Percentiles rank a stretch among this genome's conserved stretches.
Conservation (phyloP, 2,797 vertebrate genomes). For the Lutra lutra region DNA sequence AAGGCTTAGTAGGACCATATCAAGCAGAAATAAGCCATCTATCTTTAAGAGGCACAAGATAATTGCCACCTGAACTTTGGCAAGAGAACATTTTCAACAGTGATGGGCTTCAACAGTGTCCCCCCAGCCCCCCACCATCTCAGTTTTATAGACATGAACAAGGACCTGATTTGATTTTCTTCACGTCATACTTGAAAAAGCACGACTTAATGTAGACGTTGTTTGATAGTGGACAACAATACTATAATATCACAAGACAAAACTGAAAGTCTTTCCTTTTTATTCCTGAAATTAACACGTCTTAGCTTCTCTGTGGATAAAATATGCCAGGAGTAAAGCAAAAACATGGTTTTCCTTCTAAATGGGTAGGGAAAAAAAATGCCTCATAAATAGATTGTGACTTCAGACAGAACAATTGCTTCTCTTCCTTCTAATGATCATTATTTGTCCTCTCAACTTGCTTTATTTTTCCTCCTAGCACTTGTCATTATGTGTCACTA, state of each 20-base stretch:
- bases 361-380: conserved; percentile 14
- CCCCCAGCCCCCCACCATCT: background rate
- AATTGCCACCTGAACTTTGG: background rate
- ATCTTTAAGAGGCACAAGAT: background rate
- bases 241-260: background rate
- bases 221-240: background rate
- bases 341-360: background rate
- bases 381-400: background rate
- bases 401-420: background rate
- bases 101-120: background rate
- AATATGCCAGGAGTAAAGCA: conserved; percentile 5
- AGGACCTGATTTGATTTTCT: background rate
- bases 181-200: background rate
- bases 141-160: background rate
- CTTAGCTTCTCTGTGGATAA: background rate
- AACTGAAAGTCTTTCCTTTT: background rate
- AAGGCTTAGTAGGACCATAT: background rate
- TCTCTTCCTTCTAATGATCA: background rate
- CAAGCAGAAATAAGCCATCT: background rate
- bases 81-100: background rate
- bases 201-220: background rate
- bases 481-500: background rate
- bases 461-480: background rate
- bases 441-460: background rate
- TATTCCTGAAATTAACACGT: background rate